Conservation (phyloP, 2,113 vertebrate species). For the Channa maculata region DNA sequence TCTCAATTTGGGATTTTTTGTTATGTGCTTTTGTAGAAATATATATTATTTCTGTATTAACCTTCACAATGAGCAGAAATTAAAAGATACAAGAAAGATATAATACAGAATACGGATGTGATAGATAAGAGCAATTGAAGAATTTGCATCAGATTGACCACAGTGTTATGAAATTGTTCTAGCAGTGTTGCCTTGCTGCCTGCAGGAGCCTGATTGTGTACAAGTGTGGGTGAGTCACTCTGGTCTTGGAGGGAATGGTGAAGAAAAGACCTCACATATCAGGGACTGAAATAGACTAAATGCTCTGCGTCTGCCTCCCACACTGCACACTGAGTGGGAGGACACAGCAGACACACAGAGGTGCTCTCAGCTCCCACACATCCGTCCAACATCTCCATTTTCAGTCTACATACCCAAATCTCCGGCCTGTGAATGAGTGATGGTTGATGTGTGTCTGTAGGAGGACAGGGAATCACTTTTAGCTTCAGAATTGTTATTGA, state of each 20-base stretch:
- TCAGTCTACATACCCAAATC: not conserved
- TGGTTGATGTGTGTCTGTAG: too few species aligned
- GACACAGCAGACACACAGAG: slow-evolving; percentile 65
- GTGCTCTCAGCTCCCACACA: slow-evolving; percentile 60
- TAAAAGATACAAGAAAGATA: too few species aligned
- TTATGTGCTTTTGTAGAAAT: too few species aligned
- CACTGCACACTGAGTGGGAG: slow-evolving; percentile 69
- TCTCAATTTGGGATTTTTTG: too few species aligned
- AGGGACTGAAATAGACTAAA: slow-evolving; percentile 75
- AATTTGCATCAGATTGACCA: slow-evolving; percentile 3
- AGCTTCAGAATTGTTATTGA: too few species aligned
- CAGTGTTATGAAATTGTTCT: slow-evolving; percentile 7
- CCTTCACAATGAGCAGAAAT: too few species aligned
- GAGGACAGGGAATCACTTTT: too few species aligned
- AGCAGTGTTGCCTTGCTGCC: not conserved
- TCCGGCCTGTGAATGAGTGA: too few species aligned
- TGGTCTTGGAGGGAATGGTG: slow-evolving; percentile 62
- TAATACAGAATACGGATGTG: too few species aligned
- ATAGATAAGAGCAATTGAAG: not conserved
- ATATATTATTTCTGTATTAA: too few species aligned
- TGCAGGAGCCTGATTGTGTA: slow-evolving; percentile 17
- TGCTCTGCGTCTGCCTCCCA: slow-evolving; percentile 63
- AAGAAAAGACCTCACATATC: slow-evolving; percentile 67
- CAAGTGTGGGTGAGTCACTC: slow-evolving; percentile 70
- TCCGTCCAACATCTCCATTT: slow-evolving; percentile 33